phyloP scores from a whole-genome alignment of 1,140 invertebrate species.

The Camponotus vicinus region DNA sequence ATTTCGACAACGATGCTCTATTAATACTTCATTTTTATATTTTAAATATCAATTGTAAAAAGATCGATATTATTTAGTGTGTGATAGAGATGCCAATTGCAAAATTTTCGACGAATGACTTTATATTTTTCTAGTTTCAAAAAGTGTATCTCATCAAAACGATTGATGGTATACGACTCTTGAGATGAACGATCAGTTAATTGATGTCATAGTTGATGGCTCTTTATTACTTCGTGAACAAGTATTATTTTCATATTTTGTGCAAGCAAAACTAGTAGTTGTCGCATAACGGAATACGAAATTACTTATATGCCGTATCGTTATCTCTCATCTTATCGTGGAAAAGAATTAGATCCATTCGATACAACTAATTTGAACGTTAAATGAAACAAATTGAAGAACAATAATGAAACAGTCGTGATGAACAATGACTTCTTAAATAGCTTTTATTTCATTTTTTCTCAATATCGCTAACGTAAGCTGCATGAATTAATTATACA shows the following conservation, averaged over 20 bases:
- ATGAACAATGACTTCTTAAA: neutral
- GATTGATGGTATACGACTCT: neutral
- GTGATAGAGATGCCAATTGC: too few relatives aligned
- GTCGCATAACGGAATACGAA: slow-evolving; percentile 65
- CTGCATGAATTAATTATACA: too few relatives aligned
- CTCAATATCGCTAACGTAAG: too few relatives aligned
- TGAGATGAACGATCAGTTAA: slow-evolving; percentile 55
- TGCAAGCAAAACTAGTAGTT: slow-evolving; percentile 57
- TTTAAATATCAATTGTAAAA: too few relatives aligned
- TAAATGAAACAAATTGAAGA: neutral
- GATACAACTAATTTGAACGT: neutral
- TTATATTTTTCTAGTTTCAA: neutral
- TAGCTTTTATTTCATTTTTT: neutral
- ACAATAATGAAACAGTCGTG: too few relatives aligned
- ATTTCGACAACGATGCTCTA: too few relatives aligned
- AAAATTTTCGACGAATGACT: too few relatives aligned
- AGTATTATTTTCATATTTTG: slow-evolving; percentile 40
- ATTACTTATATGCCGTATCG: slow-evolving; percentile 51
- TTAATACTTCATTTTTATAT: too few relatives aligned
- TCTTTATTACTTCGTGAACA: slow-evolving; percentile 54
- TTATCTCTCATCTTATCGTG: neutral
- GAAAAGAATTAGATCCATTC: neutral
- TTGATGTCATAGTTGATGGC: slow-evolving; percentile 66
- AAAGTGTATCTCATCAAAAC: neutral
- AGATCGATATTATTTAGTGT: too few relatives aligned